These are phyloP conservation scores for Amblyteles armatorius DNA, from an alignment of 2,888 invertebrate genomes.

Conservation along the genomic window DNA sequence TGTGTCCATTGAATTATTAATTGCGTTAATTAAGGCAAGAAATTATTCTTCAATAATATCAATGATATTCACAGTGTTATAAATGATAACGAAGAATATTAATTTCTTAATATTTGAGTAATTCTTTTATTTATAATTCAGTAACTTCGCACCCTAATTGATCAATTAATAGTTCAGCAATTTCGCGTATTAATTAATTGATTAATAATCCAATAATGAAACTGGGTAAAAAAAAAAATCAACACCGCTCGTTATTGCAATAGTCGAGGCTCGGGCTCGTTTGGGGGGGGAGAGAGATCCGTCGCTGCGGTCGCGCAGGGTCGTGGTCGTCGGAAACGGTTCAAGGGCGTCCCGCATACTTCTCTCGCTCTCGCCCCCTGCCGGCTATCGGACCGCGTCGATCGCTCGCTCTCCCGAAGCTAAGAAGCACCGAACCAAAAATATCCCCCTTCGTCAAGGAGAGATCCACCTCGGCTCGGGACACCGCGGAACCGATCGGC, in stretches of 20 bases:
- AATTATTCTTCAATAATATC: too few relatives aligned
- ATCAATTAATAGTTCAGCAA: too few relatives aligned
- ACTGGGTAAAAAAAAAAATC: too few relatives aligned
- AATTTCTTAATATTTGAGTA: too few relatives aligned
- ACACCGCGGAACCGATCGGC: slow-evolving; percentile 60
- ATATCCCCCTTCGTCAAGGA: slow-evolving; percentile 56
- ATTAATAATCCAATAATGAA: too few relatives aligned
- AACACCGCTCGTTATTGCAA: not conserved
- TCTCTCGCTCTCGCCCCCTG: slow-evolving; percentile 34
- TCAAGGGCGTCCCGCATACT: slow-evolving; percentile 67
- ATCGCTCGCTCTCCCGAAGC: slow-evolving; percentile 24
- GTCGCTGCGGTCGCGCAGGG: slow-evolving; percentile 56
- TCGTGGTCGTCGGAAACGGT: slow-evolving; percentile 69
- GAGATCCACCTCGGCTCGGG: slow-evolving; percentile 14
- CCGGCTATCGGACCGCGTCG: not conserved
- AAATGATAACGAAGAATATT: too few relatives aligned
- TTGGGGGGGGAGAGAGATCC: slow-evolving; percentile 11
- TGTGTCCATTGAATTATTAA: too few relatives aligned
- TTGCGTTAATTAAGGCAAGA: too few relatives aligned
- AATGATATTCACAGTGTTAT: too few relatives aligned
- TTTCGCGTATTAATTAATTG: too few relatives aligned
- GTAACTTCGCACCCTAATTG: too few relatives aligned
- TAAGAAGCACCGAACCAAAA: slow-evolving; percentile 59
- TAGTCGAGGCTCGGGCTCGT: slow-evolving; percentile 20
- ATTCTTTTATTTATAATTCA: too few relatives aligned